A percentile compares a stretch with the other conserved stretches of the same genome.
Conservation (phyloP, 2,797 vertebrate genomes). For the Champsocephalus esox region DNA sequence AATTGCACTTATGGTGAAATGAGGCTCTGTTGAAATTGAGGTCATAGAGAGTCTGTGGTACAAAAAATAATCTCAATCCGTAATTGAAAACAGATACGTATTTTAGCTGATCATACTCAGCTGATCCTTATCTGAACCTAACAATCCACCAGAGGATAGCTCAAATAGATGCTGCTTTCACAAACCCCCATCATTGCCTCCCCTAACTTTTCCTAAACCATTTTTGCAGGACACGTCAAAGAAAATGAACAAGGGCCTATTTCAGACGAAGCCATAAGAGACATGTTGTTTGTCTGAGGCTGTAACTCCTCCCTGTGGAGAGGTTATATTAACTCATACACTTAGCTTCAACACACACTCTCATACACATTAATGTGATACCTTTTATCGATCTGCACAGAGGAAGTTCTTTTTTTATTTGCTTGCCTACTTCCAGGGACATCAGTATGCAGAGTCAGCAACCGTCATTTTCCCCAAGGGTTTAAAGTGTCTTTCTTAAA, state of each 20-base stretch:
- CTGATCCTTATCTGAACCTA: conserved; percentile 44
- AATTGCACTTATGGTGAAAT: conserved; percentile 26
- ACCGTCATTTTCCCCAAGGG: not conserved
- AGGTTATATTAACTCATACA: not conserved
- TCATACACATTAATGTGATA: conserved; percentile 33
- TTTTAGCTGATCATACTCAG: conserved; percentile 57
- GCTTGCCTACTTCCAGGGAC: conserved; percentile 2
- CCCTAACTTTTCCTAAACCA: not conserved
- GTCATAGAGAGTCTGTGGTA: conserved; percentile 41
- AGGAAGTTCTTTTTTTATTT: conserved; percentile 31
- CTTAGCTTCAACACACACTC: conserved; percentile 14
- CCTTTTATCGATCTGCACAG: conserved; percentile 36
- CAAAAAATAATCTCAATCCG: conserved; percentile 66
- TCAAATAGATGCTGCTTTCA: conserved; percentile 14
- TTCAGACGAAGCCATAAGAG: conserved; percentile 1
- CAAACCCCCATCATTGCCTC: not conserved
- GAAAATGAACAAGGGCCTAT: not conserved
- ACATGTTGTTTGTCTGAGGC: not conserved
- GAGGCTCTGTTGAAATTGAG: conserved; percentile 44
- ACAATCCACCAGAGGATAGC: conserved; percentile 17
- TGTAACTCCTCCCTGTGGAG: conserved; percentile 8
- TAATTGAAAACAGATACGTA: conserved; percentile 55
- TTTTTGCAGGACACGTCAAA: conserved; percentile 1
- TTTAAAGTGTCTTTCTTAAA: conserved; percentile 20
- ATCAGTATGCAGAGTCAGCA: conserved; percentile 25